These are phyloP conservation scores for Lasioglossum villosulum DNA, from an alignment of 2,888 invertebrate species.

Conservation along the genomic window DNA sequence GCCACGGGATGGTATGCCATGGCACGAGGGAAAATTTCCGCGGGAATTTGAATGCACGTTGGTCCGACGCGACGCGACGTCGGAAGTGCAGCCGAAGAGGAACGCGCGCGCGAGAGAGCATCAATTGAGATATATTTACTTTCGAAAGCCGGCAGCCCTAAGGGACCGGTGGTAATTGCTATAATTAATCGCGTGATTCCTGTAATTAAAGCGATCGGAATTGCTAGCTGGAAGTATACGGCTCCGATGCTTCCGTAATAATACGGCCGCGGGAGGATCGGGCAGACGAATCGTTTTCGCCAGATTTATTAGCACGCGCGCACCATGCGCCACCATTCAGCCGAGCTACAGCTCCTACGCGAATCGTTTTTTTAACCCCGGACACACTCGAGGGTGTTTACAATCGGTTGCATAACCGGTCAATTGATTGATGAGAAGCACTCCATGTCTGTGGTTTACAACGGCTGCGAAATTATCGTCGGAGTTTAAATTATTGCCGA, in stretches of 20 bases:
- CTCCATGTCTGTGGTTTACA: not conserved
- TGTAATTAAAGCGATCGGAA: slow-evolving; percentile 76
- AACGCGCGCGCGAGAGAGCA: slow-evolving; percentile 6
- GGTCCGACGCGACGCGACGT: not conserved
- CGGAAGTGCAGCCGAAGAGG: slow-evolving; percentile 32
- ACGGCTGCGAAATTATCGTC: not conserved
- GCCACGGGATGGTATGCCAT: not conserved
- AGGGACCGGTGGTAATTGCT: slow-evolving; percentile 74
- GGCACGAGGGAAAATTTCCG: slow-evolving; percentile 26
- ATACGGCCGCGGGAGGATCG: slow-evolving; percentile 54
- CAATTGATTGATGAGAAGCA: not conserved
- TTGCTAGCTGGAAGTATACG: slow-evolving; percentile 69
- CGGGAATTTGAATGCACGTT: slow-evolving; percentile 57
- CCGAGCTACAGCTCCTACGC: slow-evolving; percentile 1
- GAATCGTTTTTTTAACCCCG: not conserved
- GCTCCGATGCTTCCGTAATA: slow-evolving; percentile 63
- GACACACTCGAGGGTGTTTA: slow-evolving; percentile 14
- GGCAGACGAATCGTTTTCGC: slow-evolving; percentile 44
- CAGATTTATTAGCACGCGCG: slow-evolving; percentile 50
- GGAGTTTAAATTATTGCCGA: not conserved
- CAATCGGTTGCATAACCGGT: not conserved
- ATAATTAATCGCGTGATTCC: slow-evolving; percentile 80
- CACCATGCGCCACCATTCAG: slow-evolving; percentile 12
- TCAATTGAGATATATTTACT: slow-evolving; percentile 69
- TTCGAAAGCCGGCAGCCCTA: slow-evolving; percentile 63